A percentile compares a stretch with the other conserved stretches of the same genome.
Conservation (phyloP, 1,140 invertebrate species). For the Linepithema humile region DNA sequence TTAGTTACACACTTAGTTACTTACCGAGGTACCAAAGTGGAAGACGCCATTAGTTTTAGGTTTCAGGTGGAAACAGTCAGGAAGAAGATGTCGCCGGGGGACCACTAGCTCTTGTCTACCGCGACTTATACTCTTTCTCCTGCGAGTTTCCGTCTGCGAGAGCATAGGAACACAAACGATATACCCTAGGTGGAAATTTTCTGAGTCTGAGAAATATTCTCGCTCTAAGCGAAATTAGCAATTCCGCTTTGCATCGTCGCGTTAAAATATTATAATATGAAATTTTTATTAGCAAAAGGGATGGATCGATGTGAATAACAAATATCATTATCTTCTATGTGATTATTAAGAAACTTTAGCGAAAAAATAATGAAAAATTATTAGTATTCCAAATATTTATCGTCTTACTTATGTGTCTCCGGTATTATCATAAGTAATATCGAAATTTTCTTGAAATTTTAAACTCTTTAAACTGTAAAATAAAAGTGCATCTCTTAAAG, state of each 20-base stretch:
- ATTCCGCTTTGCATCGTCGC: not conserved
- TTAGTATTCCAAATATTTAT: not conserved
- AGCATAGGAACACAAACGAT: not conserved
- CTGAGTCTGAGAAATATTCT: slow-evolving; percentile 19
- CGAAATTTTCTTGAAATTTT: not conserved
- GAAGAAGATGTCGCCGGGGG: slow-evolving; percentile 55
- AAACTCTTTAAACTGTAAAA: not conserved
- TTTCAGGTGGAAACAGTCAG: slow-evolving; percentile 36
- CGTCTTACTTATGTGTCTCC: not conserved
- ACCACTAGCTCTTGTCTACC: slow-evolving; percentile 58
- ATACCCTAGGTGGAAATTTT: not conserved
- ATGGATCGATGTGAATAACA: not conserved
- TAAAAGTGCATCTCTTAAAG: slow-evolving; percentile 8
- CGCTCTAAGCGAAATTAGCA: slow-evolving; percentile 2
- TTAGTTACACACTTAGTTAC: slow-evolving; percentile 77
- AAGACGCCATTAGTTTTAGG: slow-evolving; percentile 60
- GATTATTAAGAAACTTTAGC: not conserved
- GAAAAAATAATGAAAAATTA: not conserved
- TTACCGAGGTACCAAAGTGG: slow-evolving; percentile 69
- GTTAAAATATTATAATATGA: not conserved
- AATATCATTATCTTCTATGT: not conserved
- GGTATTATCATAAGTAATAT: not conserved
- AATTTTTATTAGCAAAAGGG: not conserved
- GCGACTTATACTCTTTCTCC: slow-evolving; percentile 10
- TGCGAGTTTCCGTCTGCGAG: not conserved